Conservation (phyloP, 2,797 vertebrate genomes). For the Gymnoscopelus braueri region DNA sequence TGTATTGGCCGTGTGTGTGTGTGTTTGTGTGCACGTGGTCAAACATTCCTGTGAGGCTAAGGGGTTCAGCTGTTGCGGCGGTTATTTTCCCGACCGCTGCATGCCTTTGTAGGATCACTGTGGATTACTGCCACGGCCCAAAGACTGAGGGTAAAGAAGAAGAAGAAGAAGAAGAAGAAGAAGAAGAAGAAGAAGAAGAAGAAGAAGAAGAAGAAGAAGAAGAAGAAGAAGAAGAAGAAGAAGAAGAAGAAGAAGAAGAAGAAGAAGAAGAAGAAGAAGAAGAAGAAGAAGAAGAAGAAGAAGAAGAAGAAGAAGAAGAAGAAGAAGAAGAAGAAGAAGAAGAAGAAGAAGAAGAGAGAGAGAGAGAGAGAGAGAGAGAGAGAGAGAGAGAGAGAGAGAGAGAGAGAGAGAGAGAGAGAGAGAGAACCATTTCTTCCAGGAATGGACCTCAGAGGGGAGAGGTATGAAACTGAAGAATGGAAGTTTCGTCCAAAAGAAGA, state of each 20-base stretch:
- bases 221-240: too few species aligned
- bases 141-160: slow-evolving; percentile 32
- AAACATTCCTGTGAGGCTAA: slow-evolving; percentile 73
- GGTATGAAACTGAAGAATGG: slow-evolving; percentile 14
- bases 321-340: slow-evolving; percentile 27
- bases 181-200: too few species aligned
- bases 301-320: too few species aligned
- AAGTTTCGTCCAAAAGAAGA: slow-evolving; percentile 50
- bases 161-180: slow-evolving; percentile 15
- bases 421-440: slow-evolving; percentile 34
- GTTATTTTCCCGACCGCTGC: slow-evolving; percentile 68
- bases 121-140: slow-evolving; percentile 66
- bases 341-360: background rate
- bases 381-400: background rate
- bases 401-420: background rate
- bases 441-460: slow-evolving; percentile 31
- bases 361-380: background rate
- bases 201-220: too few species aligned
- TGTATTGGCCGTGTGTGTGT: slow-evolving; percentile 50
- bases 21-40: slow-evolving; percentile 48
- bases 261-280: too few species aligned
- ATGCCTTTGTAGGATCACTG: slow-evolving; percentile 68
- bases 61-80: slow-evolving; percentile 72
- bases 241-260: too few species aligned
- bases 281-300: too few species aligned